phyloP scores from a whole-genome alignment of 2,797 vertebrate genomes.

The Sparus aurata region DNA sequence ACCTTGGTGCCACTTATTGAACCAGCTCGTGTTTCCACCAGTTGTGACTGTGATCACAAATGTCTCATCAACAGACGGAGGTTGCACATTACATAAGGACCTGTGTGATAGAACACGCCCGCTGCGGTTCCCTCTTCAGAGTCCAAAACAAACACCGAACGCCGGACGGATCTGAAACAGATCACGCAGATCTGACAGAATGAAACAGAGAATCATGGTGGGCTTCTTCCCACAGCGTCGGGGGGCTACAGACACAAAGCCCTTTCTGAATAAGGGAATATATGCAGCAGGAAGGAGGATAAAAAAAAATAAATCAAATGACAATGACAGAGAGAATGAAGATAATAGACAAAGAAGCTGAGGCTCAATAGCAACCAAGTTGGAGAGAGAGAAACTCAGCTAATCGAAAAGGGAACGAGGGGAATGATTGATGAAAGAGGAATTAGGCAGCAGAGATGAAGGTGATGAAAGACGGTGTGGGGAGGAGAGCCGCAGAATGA shows the following conservation, averaged over 20 bases:
- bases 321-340: slow-evolving; percentile 10
- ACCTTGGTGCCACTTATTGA: no score
- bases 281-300: slow-evolving; percentile 2
- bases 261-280: not conserved
- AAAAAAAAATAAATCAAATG: not conserved
- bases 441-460: slow-evolving; percentile 40
- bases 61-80: no score
- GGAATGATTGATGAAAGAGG: slow-evolving; percentile 38
- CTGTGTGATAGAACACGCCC: no score
- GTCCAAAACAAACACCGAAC: not conserved
- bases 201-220: not conserved
- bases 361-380: slow-evolving; percentile 12
- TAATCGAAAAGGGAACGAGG: slow-evolving; percentile 12
- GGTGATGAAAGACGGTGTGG: slow-evolving; percentile 24
- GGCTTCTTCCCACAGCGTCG: not conserved
- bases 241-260: not conserved
- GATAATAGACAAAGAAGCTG: slow-evolving; percentile 11
- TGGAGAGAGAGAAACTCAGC: slow-evolving; percentile 7
- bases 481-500: not conserved
- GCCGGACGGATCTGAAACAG: not conserved
- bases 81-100: no score
- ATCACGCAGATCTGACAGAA: not conserved
- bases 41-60: no score
- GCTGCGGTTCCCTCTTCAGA: not conserved
- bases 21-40: no score